Evolutionary conservation across 23 tunicate genomes (phyloP), one percentile per base, ranked within the genome.

Genomic region (Trididemnum clinides): DNA sequence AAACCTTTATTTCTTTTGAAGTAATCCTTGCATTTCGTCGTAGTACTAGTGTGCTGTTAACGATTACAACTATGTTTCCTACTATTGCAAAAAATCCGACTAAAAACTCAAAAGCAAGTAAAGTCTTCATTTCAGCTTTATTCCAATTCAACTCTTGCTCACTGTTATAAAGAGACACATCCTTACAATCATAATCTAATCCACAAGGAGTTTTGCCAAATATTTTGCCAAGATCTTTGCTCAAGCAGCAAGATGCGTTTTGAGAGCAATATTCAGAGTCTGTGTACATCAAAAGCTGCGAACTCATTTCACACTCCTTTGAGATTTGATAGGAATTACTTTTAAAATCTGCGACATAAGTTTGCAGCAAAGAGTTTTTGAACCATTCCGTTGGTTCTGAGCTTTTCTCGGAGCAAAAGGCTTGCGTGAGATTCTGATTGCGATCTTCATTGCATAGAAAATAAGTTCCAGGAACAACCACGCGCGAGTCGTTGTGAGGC

Each of bases 181-280:
- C 38, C 1, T 23, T 38, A 28, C 80, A 73, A 26, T 4, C 30
- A 73, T 73, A 73, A 28, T 73, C 80, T 28, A 73, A 19, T 36
- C 80, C 28, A 28, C 80, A 73, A 12, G 80, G 80, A 6, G 80
- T 36, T 39, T 37, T 39, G 3, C 80, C 80, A 22, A 73, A 23
- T 12, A 73, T 5, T 38, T 37, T 39, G 57, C 26, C n/a, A 7
- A 73, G 1, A 6, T 73, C 30, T 19, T 38, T 73, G 28, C 57
- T 20, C 29, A 73, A 73, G 22, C 80, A 73, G 57, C 57, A 36
- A 20, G 28, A 36, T 7, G 80, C 15, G 29, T 37, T 73, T 37
- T 4, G 18, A 27, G 37, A 19, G 31, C 80, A 73, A 30, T 5
- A 69, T 38, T 37, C 28, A 2, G n/a, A 22, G 6, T 54, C 15